A percentile compares a stretch with the other conserved stretches of the same genome.
These are phyloP conservation scores for Poicephalus gulielmi DNA, from an alignment of 2,113 vertebrate species.

Conservation along the genomic window DNA sequence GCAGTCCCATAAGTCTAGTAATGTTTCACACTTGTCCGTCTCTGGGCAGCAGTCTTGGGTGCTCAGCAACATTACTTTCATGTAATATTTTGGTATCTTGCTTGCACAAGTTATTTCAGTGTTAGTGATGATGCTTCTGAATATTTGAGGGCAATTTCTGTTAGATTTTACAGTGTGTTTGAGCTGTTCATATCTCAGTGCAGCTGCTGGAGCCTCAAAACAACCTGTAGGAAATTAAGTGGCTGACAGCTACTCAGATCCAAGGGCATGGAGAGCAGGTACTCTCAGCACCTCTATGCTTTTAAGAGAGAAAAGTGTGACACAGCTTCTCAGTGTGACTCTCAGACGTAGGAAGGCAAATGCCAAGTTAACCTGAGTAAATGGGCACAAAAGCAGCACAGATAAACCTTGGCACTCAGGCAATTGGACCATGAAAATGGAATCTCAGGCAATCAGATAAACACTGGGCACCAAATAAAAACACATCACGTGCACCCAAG, in stretches of 20 bases:
- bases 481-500: not conserved
- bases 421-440: not conserved
- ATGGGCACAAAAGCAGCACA: conserved; percentile 37
- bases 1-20: not conserved
- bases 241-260: not conserved
- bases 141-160: not conserved
- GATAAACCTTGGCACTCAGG: conserved; percentile 45
- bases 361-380: conserved; percentile 56
- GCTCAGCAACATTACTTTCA: not conserved
- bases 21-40: not conserved
- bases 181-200: not conserved
- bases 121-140: not conserved
- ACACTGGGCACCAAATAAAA: not conserved
- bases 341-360: not conserved
- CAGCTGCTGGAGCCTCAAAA: not conserved
- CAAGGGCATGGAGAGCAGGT: not conserved
- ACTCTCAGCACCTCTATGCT: not conserved
- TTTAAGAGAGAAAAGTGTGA: conserved; percentile 13
- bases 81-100: not conserved
- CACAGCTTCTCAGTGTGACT: conserved; percentile 1
- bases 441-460: conserved; percentile 3
- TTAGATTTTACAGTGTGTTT: not conserved
- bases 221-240: not conserved
- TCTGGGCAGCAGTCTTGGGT: not conserved
- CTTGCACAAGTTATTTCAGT: not conserved